phyloP scores from a whole-genome alignment of 2,113 vertebrate species.

The Pollachius pollachius region DNA sequence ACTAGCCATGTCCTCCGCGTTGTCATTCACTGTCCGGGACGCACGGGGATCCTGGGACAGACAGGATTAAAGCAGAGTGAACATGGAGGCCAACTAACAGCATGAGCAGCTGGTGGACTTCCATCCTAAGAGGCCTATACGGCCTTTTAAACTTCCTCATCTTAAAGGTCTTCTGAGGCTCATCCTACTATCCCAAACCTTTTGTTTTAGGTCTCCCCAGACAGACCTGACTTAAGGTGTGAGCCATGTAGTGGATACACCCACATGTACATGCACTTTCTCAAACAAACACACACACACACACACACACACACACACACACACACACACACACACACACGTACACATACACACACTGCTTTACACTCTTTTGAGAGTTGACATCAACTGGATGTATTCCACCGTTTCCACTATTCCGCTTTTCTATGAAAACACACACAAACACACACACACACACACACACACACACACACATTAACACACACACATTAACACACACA shows the following conservation, averaged over 20 bases:
- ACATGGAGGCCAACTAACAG: background rate
- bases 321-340: conserved; percentile 8
- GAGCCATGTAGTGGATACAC: conserved; percentile 35
- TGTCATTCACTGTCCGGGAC: conserved; percentile 53
- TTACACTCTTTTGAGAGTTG: background rate
- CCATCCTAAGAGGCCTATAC: too few species aligned
- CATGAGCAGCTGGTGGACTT: too few species aligned
- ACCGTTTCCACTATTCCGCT: background rate
- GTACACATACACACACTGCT: too few species aligned
- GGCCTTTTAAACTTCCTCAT: background rate
- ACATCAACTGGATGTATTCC: background rate
- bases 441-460: background rate
- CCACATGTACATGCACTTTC: conserved; percentile 27
- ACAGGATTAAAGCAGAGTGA: conserved; percentile 18
- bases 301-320: conserved; percentile 29
- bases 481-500: background rate
- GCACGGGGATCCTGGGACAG: conserved; percentile 66
- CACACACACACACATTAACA: background rate
- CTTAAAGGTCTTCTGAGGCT: too few species aligned
- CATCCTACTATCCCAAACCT: background rate
- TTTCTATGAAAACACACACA: background rate
- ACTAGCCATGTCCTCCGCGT: conserved; percentile 66
- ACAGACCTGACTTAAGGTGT: conserved; percentile 27
- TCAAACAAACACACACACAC: conserved; percentile 12
- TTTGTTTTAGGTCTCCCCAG: background rate